These are phyloP conservation scores for Brachionus sp. DNA, from an alignment of 1,140 invertebrate species.

Conservation along the genomic window DNA sequence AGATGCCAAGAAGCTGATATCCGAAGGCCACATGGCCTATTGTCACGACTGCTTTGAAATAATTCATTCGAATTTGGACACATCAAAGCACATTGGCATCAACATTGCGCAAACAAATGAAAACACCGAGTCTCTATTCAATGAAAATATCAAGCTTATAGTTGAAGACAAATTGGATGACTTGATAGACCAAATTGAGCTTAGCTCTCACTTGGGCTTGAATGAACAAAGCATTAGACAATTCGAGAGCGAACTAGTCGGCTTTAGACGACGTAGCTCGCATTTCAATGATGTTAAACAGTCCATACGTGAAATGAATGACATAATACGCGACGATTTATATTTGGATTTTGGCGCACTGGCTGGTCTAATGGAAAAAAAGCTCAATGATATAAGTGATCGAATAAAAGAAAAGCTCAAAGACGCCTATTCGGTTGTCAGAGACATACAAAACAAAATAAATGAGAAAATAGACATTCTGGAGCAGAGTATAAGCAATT, in stretches of 20 bases:
- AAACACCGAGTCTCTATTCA: neutral
- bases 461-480: neutral
- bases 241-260: neutral
- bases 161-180: conserved; percentile 19
- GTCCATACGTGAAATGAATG: conserved; percentile 35
- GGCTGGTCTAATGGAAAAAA: neutral
- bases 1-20: neutral
- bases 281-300: conserved; percentile 23
- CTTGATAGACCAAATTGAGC: neutral
- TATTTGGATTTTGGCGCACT: neutral
- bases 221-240: neutral
- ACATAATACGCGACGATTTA: conserved; percentile 20
- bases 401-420: conserved; percentile 42
- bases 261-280: neutral
- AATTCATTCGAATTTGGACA: neutral
- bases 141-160: neutral
- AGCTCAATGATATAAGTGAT: conserved; percentile 26
- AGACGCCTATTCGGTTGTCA: conserved; percentile 7
- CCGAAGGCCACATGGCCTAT: conserved; percentile 21
- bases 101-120: neutral
- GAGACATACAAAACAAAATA: neutral
- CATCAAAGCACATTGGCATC: neutral
- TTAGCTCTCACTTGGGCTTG: neutral
- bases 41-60: conserved; percentile 10
- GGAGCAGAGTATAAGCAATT: neutral